Evolutionary conservation across 2,888 invertebrate species (phyloP), one percentile per base, ranked within the genome.

Genomic region (Muschampia plurimacula): DNA sequence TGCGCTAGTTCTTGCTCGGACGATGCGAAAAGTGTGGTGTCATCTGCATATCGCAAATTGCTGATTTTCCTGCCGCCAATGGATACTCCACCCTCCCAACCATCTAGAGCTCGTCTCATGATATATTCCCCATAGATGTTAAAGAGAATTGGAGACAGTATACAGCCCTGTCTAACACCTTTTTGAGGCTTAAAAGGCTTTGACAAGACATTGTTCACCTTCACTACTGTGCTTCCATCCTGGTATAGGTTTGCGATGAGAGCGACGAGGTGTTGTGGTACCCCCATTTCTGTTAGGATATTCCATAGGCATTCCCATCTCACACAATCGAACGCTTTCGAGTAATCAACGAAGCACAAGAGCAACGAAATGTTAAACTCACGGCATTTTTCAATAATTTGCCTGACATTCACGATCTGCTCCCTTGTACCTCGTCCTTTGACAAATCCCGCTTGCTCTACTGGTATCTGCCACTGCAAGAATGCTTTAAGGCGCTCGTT

Each of bases 371-470:
- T 28, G 10, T 69, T 46, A 36, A 62, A 69, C 44, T 69, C 69
- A 22, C 60, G 60, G 36, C 63, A 39, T 52, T 52, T 69, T 10
- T 62, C 60, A 28, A 69, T 62, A 2, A 69, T 69, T 10, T 62
- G 52, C 39, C 66, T 64, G 12, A 65, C 59, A n/a, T 70, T 70
- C 22, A 70, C 44, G 15, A 63, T 69, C 41, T 69, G 62, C 2
- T 69, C 69, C 39, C 57, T 15, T 15, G 46, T 65, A 1, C 67
- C 73, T n/a, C 68, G 69, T 13, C 68, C 74, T 59, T 36, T 67
- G 3, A 72, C 74, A 46, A 74, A 75, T 13, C 72, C 72, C 10
- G 75, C 66, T 49, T 69, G 72, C 28, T 63, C 52, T 60, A 10
- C 66, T 49, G 57, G 72, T 74, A 70, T 67, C 41, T 71, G 68